Evolutionary conservation across 2,888 invertebrate species (phyloP).

Genomic region (Latrodectus hesperus): DNA sequence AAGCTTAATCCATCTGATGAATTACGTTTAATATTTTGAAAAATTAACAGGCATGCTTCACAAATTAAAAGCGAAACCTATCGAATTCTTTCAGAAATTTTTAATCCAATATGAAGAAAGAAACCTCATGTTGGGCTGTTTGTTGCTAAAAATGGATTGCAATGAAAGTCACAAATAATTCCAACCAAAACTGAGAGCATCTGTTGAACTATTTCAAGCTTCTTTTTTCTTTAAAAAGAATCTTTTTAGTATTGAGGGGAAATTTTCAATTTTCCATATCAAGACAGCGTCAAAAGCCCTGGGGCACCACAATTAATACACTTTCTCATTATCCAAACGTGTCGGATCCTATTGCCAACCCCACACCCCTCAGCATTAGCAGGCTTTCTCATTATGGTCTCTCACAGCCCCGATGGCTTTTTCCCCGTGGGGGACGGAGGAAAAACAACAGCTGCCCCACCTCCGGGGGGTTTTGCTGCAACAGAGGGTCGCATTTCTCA

Average conservation of each 20-base stretch:
- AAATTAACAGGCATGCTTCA: too few relatives aligned
- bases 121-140: too few relatives aligned
- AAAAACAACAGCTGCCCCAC: conserved; percentile 40
- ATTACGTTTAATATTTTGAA: too few relatives aligned
- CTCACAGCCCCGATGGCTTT: conserved; percentile 1
- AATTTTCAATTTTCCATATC: conserved; percentile 15
- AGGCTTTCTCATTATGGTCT: conserved; percentile 56
- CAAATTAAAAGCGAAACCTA: too few relatives aligned
- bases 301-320: conserved; percentile 64
- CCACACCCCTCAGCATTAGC: conserved; percentile 27
- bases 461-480: conserved; percentile 40
- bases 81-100: too few relatives aligned
- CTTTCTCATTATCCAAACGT: conserved; percentile 54
- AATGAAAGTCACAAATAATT: neutral
- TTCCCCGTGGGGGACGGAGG: conserved; percentile 31
- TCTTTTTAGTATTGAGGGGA: neutral
- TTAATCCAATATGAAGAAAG: too few relatives aligned
- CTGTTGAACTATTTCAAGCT: conserved; percentile 9
- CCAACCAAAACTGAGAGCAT: conserved; percentile 24
- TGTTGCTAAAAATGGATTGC: too few relatives aligned
- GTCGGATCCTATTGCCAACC: neutral
- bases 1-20: too few relatives aligned
- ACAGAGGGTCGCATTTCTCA: conserved; percentile 64
- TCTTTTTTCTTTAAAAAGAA: conserved; percentile 1
- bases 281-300: conserved; percentile 14